Conservation (phyloP, 23 tunicate genomes). For the Halocynthia aurantium region DNA sequence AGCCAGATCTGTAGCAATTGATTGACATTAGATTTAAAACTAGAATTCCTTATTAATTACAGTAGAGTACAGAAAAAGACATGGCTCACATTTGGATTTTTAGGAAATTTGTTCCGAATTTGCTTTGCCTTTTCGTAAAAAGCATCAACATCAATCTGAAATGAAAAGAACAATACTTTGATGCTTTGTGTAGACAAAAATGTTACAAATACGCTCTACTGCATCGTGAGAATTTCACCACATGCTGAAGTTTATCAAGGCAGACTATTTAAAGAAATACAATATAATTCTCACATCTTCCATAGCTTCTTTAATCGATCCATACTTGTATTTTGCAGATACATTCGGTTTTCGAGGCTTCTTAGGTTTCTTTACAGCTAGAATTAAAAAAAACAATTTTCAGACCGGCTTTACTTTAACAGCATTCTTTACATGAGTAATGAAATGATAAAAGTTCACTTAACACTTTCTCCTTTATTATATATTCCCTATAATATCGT, state of each 20-base stretch:
- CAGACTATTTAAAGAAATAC: no score
- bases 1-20: conserved; percentile 36
- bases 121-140: conserved; percentile 10
- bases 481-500: no score
- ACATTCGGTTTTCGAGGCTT: conserved; percentile 12
- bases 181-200: neutral
- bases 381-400: neutral
- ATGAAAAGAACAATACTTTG: neutral
- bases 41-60: neutral
- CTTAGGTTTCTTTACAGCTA: conserved; percentile 6
- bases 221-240: no score
- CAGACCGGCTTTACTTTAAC: no score
- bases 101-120: neutral
- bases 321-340: conserved; percentile 20
- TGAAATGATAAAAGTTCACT: neutral
- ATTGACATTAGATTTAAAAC: neutral
- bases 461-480: no score
- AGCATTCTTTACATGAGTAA: neutral
- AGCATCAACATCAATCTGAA: neutral
- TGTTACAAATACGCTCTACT: neutral
- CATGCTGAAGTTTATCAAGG: no score
- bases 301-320: conserved; percentile 23
- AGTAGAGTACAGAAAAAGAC: neutral
- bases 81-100: neutral
- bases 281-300: conserved; percentile 11